phyloP scores from a whole-genome alignment of 1,140 invertebrate genomes.

The Drusus annulatus region DNA sequence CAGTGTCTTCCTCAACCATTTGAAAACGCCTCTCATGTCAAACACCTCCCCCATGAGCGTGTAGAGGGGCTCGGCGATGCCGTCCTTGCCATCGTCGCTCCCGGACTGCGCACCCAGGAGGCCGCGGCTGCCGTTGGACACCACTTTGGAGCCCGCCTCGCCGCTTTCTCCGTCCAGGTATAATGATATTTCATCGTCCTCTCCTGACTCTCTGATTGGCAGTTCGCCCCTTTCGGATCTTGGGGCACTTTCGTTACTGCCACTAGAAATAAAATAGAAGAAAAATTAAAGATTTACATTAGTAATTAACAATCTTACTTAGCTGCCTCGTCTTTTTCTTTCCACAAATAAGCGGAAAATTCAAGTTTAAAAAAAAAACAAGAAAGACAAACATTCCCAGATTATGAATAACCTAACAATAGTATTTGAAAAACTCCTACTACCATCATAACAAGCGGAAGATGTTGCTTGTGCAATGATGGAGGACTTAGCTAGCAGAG shows the following conservation, averaged over 20 bases:
- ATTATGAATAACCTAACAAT: no score
- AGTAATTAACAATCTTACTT: no score
- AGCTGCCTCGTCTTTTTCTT: no score
- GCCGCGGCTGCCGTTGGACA: constrained; percentile 60
- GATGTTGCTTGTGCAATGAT: no score
- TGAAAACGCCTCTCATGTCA: constrained; percentile 89
- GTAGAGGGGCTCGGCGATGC: constrained; percentile 91
- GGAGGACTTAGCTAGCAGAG: no score
- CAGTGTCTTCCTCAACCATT: constrained; percentile 87
- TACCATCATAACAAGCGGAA: no score
- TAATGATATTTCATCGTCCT: constrained; percentile 83
- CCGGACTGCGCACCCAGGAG: constrained; percentile 60
- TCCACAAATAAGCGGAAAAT: no score
- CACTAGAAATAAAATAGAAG: constrained; percentile 39
- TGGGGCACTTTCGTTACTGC: constrained; percentile 56
- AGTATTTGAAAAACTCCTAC: no score
- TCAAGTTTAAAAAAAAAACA: no score
- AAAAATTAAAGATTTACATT: no score
- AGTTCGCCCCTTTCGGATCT: constrained; percentile 54
- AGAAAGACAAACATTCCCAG: no score
- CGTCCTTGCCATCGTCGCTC: constrained; percentile 80
- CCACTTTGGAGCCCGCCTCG: constrained; percentile 64
- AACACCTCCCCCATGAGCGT: constrained; percentile 89
- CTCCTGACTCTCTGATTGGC: constrained; percentile 68
- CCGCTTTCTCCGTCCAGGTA: constrained; percentile 76